Percentiles rank a stretch among this genome's conserved stretches.
phyloP scores from a whole-genome alignment of 2,888 invertebrate genomes.

The Koerneria pararmatus region DNA sequence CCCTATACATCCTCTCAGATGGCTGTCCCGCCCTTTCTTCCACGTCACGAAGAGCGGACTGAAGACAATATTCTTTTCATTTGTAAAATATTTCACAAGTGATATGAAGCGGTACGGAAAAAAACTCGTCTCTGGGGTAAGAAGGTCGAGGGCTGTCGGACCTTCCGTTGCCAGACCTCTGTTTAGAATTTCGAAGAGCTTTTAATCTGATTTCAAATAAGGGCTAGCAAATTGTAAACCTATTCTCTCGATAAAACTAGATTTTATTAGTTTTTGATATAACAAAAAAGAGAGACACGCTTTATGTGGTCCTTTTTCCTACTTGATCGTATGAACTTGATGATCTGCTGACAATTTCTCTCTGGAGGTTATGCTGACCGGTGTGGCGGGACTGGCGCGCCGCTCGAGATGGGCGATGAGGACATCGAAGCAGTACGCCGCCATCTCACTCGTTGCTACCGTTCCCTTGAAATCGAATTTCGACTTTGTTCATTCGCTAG shows the following conservation, averaged over 20 bases:
- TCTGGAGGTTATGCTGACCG: conserved; percentile 77
- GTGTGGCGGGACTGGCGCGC: conserved; percentile 83
- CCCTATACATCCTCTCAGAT: conserved; percentile 93
- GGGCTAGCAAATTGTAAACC: neutral
- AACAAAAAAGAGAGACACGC: neutral
- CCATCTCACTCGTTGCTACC: conserved; percentile 84
- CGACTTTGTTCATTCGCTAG: too few species aligned
- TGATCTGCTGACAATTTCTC: conserved; percentile 75
- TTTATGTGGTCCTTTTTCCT: too few species aligned
- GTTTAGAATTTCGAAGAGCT: too few species aligned
- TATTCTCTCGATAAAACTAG: too few species aligned
- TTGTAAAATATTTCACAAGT: conserved; percentile 16
- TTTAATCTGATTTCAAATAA: too few species aligned
- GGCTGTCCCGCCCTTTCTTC: conserved; percentile 92
- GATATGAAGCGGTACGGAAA: too few species aligned
- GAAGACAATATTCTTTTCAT: conserved; percentile 59
- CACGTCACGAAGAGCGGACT: conserved; percentile 98
- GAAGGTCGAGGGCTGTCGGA: neutral
- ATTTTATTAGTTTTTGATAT: too few species aligned
- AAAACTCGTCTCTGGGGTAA: too few species aligned
- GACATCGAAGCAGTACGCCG: conserved; percentile 98
- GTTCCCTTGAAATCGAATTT: too few species aligned
- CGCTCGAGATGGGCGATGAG: conserved; percentile 88
- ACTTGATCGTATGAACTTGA: neutral
- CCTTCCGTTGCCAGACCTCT: too few species aligned